A percentile compares a stretch with the other conserved stretches of the same genome.
These are phyloP conservation scores for Macrochelys suwanniensis DNA, from an alignment of 2,797 vertebrate genomes.

Conservation along the genomic window DNA sequence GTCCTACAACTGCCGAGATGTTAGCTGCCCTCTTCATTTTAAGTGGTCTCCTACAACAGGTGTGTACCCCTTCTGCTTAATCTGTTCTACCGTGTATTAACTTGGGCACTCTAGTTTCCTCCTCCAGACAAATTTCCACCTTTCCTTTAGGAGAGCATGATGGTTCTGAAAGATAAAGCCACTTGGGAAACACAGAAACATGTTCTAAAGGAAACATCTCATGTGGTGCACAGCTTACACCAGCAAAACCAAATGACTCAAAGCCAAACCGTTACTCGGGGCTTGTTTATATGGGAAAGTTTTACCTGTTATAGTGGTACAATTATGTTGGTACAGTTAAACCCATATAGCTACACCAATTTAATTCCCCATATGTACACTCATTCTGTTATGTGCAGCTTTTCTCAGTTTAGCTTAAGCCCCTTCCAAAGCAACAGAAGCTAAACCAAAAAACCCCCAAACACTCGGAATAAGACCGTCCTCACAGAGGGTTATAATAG, in stretches of 20 bases:
- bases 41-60: too few species aligned
- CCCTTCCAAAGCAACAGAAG: not conserved
- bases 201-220: not conserved
- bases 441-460: not conserved
- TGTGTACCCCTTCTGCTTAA: too few species aligned
- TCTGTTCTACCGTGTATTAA: too few species aligned
- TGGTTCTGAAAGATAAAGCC: not conserved
- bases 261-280: not conserved
- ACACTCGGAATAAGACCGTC: not conserved
- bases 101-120: too few species aligned
- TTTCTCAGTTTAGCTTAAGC: not conserved
- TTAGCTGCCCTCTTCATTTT: too few species aligned
- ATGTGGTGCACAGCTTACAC: not conserved
- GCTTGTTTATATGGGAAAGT: not conserved
- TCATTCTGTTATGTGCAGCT: not conserved
- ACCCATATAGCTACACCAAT: not conserved
- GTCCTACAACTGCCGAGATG: too few species aligned
- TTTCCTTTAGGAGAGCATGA: not conserved
- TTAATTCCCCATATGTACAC: not conserved
- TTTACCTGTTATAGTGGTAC: not conserved
- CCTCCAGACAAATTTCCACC: too few species aligned
- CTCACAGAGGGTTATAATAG: not conserved
- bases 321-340: not conserved
- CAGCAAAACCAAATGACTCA: not conserved
- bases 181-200: not conserved